Evolutionary conservation across 2,888 invertebrate genomes (phyloP), one percentile per base, ranked within the genome.

Genomic region (Crossocerus cetratus): DNA sequence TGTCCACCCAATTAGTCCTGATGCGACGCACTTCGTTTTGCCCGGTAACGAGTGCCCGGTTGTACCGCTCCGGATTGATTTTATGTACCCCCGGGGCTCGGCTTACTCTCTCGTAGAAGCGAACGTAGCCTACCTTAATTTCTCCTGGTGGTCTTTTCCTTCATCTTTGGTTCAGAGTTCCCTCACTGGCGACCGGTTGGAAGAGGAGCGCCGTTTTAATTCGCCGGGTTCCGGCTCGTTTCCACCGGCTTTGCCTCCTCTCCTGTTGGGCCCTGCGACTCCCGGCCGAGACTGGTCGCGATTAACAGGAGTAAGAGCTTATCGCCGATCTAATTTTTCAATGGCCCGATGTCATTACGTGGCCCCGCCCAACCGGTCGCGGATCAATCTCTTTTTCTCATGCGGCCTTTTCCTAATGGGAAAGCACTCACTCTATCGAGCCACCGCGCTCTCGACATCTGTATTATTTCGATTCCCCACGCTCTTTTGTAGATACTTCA

Each of bases 401-500:
- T 68, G 58, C 56, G 49, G 58, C 49, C 68, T 69, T 69, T 63
- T 65, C 70, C 58, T 55, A 67, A 66, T 58, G 67, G 57, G 64
- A 68, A 61, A 68, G 56, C 63, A 59, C 73, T 66, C 69, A 63
- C 70, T 64, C n/a, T n/a, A n/a, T n/a, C 57, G 73, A 65, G 59
- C 68, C 63, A 69, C 65, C 61, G 68, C n/a, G n/a, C n/a, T n/a
- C 64, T 67, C 72, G 72, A 74, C 16, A 63, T 72, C 67, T 74
- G 72, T 70, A 77, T 80, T 68, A 64, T 79, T 78, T 76, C 70
- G 70, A 60, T 21, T 59, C 66, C 66, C 69, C 49, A 49, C 49
- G 16, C 49, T 49, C 8, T 49, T 16, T 58, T 82, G 84, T 82
- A 83, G 80, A 84, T 81, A 80, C 5, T 49, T 16, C 14, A 76